Conservation (phyloP, 2,797 vertebrate genomes). For the Neopelma chrysocephalum region DNA sequence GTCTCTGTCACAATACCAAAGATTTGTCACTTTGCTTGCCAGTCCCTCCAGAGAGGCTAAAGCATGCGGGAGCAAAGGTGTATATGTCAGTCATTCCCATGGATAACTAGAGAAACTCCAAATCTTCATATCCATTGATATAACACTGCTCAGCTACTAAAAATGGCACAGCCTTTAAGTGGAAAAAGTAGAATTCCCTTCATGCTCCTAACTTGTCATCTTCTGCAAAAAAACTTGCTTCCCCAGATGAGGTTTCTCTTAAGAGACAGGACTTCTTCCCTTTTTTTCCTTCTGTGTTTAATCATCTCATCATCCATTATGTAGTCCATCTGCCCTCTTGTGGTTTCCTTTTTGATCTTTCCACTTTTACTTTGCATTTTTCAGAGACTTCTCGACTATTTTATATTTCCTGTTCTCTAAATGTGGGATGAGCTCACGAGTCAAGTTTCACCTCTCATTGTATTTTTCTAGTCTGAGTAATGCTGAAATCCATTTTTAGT, state of each 20-base stretch:
- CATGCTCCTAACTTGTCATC: background rate
- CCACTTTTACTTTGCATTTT: constrained; percentile 50
- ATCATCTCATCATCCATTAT: constrained; percentile 62
- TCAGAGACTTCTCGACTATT: constrained; percentile 45
- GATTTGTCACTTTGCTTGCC: background rate
- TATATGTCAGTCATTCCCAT: background rate
- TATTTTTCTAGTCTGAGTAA: constrained; percentile 45
- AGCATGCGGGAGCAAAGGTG: background rate
- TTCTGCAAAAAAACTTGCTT: constrained; percentile 32
- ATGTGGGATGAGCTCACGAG: constrained; percentile 37
- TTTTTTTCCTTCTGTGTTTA: constrained; percentile 11
- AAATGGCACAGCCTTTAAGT: background rate
- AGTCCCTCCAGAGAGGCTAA: background rate
- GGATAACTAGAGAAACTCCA: background rate
- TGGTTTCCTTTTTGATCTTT: constrained; percentile 68
- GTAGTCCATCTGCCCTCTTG: constrained; percentile 76
- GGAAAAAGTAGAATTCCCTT: constrained; percentile 21
- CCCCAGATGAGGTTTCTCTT: background rate
- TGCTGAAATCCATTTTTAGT: constrained; percentile 42
- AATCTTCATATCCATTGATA: background rate
- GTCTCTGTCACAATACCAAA: background rate
- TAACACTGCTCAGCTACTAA: background rate
- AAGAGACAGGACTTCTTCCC: constrained; percentile 8
- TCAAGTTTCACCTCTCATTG: constrained; percentile 27
- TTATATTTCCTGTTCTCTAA: constrained; percentile 47